Conservation (phyloP, 2,888 invertebrate genomes). For the Thecocarcelia acutangulata region DNA sequence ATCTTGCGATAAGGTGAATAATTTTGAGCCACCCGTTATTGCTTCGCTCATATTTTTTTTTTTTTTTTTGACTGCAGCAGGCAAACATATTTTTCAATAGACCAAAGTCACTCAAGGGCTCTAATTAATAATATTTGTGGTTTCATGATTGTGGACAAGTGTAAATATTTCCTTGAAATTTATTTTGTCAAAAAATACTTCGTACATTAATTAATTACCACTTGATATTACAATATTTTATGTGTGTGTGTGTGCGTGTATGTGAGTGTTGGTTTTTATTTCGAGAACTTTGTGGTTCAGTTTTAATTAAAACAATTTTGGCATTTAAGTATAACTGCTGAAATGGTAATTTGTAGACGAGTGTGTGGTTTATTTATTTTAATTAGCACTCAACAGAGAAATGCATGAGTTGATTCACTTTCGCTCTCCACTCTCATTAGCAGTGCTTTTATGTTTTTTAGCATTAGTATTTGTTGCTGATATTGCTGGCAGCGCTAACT, state of each 20-base stretch:
- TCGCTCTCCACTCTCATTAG: too few species aligned
- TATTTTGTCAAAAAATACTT: background rate
- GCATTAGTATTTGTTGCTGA: too few species aligned
- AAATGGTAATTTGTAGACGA: background rate
- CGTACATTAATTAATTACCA: background rate
- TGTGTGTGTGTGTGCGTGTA: background rate
- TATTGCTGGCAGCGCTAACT: too few species aligned
- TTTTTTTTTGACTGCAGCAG: too few species aligned
- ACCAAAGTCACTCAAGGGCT: background rate
- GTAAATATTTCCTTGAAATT: background rate
- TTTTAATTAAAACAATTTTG: constrained; percentile 36
- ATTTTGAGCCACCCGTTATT: too few species aligned
- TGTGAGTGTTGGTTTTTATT: background rate
- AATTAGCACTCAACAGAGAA: constrained; percentile 4
- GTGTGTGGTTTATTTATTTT: constrained; percentile 30
- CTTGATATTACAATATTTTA: background rate
- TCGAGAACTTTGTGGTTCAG: background rate
- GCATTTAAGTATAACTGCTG: constrained; percentile 8
- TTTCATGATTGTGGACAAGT: background rate
- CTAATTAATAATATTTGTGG: constrained; percentile 16
- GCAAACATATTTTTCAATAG: too few species aligned
- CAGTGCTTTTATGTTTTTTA: too few species aligned
- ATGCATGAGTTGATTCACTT: too few species aligned
- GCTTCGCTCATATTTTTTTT: too few species aligned
- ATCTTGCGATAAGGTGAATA: too few species aligned